Evolutionary conservation across 2,113 vertebrate species (phyloP), one percentile per base, ranked within the genome.

Genomic region (Paralichthys olivaceus): DNA sequence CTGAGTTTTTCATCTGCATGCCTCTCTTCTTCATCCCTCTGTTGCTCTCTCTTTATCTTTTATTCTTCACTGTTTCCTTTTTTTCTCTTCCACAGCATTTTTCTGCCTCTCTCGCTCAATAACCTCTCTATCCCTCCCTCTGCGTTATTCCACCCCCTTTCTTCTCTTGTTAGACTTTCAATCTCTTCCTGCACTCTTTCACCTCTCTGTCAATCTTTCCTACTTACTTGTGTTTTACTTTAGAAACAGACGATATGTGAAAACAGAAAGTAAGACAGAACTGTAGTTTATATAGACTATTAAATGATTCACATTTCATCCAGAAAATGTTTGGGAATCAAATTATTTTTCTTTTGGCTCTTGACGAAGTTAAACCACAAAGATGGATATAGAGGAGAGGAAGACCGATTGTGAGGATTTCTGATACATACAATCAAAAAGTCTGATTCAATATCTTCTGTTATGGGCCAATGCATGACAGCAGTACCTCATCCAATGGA

Each of bases 1-100:
- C 60, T 85, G 49, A 63, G 62, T 61, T 75, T 79, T 72, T 76
- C 59, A 64, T 86, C 77, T 77, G 73, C 60, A 45, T 69, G 69
- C 63, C 58, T 66, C 69, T 69, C 49, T 72, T 84, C 69, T 64
- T 63, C 69, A 32, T 71, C 69, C 53, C 78, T 79, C 58, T 59
- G 32, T 37, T 69, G 37, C 69, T 70, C 22, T 51, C 32, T 25
- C 55, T 65, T 81, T 25, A 56, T 86, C 75, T 58, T 69, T 51
- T 81, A 43, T 58, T 84, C 49, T 53, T 40, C 53, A 29, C 47
- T 1, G 15, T 75, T 62, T 78, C 34, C 20, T 43, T 56, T 45
- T 74, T 67, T 65, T 56, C 58, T 69, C 67, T 55, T 25, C 28
- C 34, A 9, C 49, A 29, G 63, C 75, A 67, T 83, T 80, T 56